phyloP scores from a whole-genome alignment of 2,113 vertebrate species.

The Machaerirhynchus nigripectus region DNA sequence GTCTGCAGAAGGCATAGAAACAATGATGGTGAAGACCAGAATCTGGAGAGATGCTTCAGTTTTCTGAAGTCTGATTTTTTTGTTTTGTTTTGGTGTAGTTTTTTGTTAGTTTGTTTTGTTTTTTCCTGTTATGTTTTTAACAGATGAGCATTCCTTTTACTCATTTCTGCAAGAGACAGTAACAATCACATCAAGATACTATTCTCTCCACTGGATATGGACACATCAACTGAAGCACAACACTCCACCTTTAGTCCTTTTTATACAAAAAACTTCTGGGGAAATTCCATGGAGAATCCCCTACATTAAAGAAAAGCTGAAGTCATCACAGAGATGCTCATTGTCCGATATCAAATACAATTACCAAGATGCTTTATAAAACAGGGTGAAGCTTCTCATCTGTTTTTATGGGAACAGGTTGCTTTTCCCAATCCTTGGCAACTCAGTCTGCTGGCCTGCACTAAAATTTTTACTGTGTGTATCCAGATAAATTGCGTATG shows the following conservation, averaged over 20 bases:
- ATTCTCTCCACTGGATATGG: not conserved
- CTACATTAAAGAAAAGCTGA: not conserved
- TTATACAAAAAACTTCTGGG: not conserved
- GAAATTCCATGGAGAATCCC: not conserved
- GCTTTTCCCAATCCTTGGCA: not conserved
- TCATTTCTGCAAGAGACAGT: not conserved
- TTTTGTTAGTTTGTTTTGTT: too few relatives aligned
- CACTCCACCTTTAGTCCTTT: not conserved
- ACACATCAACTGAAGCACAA: not conserved
- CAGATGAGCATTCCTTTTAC: not conserved
- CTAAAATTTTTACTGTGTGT: not conserved
- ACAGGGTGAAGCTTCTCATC: not conserved
- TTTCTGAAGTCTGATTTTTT: not conserved
- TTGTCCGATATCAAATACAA: not conserved
- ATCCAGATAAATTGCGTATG: not conserved
- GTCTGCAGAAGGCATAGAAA: not conserved
- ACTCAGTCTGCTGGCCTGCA: not conserved
- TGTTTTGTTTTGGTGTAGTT: rapidly evolving
- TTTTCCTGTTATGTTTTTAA: not conserved
- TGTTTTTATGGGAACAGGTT: not conserved
- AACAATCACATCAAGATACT: rapidly evolving
- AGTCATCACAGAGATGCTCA: not conserved
- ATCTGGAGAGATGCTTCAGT: not conserved
- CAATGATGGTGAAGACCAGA: not conserved
- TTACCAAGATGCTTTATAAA: not conserved